phyloP scores from a whole-genome alignment of 2,888 invertebrate species.

The Lycocerus yunnanus region DNA sequence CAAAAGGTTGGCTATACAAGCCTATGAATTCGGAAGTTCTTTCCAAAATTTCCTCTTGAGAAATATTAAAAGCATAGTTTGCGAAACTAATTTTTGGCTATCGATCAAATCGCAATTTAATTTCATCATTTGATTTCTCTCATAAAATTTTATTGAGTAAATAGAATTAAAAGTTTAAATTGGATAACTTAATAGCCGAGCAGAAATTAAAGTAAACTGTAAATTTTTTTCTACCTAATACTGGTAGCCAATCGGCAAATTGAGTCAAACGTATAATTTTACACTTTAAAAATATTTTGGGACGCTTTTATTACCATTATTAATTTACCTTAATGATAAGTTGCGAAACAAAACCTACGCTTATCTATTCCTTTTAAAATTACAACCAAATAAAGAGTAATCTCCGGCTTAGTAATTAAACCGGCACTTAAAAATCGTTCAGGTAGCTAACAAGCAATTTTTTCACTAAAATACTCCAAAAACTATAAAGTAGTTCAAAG shows the following conservation, averaged over 20 bases:
- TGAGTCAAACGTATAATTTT: neutral
- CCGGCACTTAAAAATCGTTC: conserved; percentile 1
- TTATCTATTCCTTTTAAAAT: neutral
- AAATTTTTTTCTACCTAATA: neutral
- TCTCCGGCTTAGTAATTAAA: neutral
- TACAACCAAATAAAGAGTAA: neutral
- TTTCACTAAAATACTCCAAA: neutral
- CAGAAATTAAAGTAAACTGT: neutral
- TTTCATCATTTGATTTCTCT: no score
- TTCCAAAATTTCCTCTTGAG: no score
- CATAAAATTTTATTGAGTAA: no score
- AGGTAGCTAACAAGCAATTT: neutral
- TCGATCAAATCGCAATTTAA: no score
- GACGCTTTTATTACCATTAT: neutral
- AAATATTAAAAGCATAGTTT: no score
- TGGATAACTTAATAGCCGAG: no score
- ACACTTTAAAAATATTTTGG: neutral
- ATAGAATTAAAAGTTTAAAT: no score
- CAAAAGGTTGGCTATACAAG: no score
- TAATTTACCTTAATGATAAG: neutral
- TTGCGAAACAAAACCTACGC: neutral
- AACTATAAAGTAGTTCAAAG: conserved; percentile 5
- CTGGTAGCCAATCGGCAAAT: neutral
- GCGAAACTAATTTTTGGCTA: no score
- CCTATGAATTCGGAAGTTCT: no score